These are phyloP conservation scores for Diachasma alloeum DNA, from an alignment of 1,140 invertebrate genomes.

Conservation along the genomic window DNA sequence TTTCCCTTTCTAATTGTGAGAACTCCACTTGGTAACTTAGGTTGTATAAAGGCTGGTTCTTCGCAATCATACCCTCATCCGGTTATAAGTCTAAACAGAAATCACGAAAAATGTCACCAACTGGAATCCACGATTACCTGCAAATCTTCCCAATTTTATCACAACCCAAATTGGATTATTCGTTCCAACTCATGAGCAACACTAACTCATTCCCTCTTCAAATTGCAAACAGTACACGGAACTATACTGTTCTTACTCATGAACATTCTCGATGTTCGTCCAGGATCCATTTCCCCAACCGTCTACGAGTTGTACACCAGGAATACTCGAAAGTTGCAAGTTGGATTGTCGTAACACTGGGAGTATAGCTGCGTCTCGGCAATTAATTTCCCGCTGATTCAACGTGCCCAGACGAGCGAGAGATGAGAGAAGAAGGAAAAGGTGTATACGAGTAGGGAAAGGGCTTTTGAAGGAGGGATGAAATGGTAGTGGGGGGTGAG, in stretches of 20 bases:
- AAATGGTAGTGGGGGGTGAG: not conserved
- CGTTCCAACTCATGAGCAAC: not conserved
- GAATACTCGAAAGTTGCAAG: slow-evolving; percentile 1
- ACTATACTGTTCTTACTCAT: slow-evolving; percentile 6
- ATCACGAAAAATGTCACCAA: too few species aligned
- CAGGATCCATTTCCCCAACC: not conserved
- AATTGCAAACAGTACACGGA: not conserved
- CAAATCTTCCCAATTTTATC: too few species aligned
- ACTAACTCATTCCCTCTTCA: not conserved
- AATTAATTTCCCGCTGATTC: slow-evolving; percentile 33
- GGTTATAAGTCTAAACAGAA: too few species aligned
- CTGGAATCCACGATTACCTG: too few species aligned
- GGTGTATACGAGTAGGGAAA: not conserved
- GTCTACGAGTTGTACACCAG: not conserved
- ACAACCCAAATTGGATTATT: too few species aligned
- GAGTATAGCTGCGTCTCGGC: slow-evolving; percentile 14
- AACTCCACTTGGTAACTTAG: too few species aligned
- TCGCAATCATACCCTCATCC: too few species aligned
- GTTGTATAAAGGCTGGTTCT: too few species aligned
- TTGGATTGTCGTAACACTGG: slow-evolving; percentile 2
- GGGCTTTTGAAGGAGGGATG: not conserved
- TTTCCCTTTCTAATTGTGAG: too few species aligned
- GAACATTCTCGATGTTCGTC: not conserved
- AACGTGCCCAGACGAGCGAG: slow-evolving; percentile 19
- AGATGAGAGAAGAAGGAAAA: slow-evolving; percentile 14